Base-by-base conservation (phyloP, 2,113 vertebrate species). In the Scatophagus argus region DNA sequence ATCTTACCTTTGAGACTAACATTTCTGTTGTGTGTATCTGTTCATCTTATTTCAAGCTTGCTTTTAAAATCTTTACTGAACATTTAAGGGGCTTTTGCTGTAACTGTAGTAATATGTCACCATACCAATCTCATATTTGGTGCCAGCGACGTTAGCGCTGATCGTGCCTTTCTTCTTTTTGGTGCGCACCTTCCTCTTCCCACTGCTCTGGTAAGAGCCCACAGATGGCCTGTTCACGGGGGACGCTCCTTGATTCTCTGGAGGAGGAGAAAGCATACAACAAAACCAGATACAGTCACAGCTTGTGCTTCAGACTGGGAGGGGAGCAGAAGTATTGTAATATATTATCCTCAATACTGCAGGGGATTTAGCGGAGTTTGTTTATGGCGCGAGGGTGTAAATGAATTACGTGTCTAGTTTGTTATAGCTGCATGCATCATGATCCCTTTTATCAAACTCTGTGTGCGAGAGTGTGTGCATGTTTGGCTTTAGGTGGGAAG, bases 111-210 rank as follows among this genome's bases (percentile, higher is more conserved):
- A 31, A 13, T 1, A 47, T 3, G 21, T 46, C 39, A 27, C 44
- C 60, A 13, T 97, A 99, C 98, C 98, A 25, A 99, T 99, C 93
- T 99, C 98, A 86, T 99, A 99, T 94, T 99, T 99, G 75, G 97
- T 99, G 90, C 97, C 97, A 46, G 95, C 92, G 0, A 99, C 94
- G 66, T 99, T 99, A 77, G 97, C 96, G 19, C 95, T 95, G 92
- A 99, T 99, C 29, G 88, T 84, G 79, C 95, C 96, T 89, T 97
- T 97, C 90, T 99, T 97, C 93, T 97, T 99, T 94, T 98, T 99
- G 89, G 94, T 94, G 88, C 92, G 95, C 68, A 94, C 94, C 94
- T 98, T 98, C 88, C 96, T 96, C 92, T 96, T 97, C 81, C 95
- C 96, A 25, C 94, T 94, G 87, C 90, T 95, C 88, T 96, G 94